Conservation (phyloP, 2,113 vertebrate genomes). For the Leptobrachium leishanense region DNA sequence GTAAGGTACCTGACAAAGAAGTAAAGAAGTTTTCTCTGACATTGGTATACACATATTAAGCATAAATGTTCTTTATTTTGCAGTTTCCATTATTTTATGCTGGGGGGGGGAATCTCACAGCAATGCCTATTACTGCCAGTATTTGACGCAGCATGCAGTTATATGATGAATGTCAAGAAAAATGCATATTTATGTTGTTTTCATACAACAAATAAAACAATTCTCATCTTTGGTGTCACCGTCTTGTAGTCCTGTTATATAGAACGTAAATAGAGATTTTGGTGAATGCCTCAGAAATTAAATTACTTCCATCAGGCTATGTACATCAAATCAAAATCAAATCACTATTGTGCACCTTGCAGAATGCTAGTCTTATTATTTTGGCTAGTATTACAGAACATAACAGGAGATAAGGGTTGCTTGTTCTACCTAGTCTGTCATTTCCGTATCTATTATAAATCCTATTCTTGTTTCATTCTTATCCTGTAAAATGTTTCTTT, state of each 20-base stretch:
- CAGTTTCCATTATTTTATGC: neutral
- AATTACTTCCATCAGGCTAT: neutral
- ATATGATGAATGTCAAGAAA: neutral
- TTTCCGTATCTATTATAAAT: neutral
- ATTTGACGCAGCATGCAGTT: neutral
- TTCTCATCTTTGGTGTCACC: neutral
- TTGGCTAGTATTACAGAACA: neutral
- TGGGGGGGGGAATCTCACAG: neutral
- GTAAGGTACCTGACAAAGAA: too few species aligned
- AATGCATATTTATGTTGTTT: conserved; percentile 1
- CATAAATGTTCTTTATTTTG: neutral
- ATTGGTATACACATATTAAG: too few species aligned
- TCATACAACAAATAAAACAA: neutral
- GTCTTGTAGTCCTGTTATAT: neutral
- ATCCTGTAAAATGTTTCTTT: neutral
- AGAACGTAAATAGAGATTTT: neutral
- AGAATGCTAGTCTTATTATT: neutral
- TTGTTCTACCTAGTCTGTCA: neutral
- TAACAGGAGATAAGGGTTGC: neutral
- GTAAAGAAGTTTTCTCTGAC: too few species aligned
- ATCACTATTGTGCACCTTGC: neutral
- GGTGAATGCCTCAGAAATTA: neutral
- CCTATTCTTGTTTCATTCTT: neutral
- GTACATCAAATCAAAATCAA: neutral
- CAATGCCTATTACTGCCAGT: neutral